Base-by-base conservation (phyloP, 2,888 invertebrate genomes). In the Hyles lineata region DNA sequence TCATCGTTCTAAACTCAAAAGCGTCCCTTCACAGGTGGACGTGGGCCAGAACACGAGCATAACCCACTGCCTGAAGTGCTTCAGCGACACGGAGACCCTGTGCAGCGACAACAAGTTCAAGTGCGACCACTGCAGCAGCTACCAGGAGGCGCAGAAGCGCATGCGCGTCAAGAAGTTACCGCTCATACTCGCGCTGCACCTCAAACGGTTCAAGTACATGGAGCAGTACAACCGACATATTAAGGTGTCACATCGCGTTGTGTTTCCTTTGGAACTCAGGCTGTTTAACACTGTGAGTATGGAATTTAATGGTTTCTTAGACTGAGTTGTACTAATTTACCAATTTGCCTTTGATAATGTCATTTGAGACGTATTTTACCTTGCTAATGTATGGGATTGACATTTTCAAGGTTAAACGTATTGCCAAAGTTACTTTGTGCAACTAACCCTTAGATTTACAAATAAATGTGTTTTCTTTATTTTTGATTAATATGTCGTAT, bases 81-180 rank as follows among this genome's bases (percentile, higher is more conserved):
- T 99, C 93, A 99, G 99, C 88, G 99, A 99, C 93, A 99, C 99
- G 75, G 99, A 99, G 92, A 99, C 99, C 1, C 96, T 99, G 63
- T 99, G 99, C 95, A 98, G 98, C 85, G 99, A 99, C 93, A 99
- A 99, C 95, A 99, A 99, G 94, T 99, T 99, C 91, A 99, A 99
- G 94, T 99, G 99, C 93, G 99, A 99, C 95, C 98, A 99, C 87
- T 99, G 99, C 91, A 98, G 98, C 95, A 99, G 99, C 94, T 99
- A 99, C 93, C 99, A 99, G 92, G 99, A 99, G 94, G 99, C 99
- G 63, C 99, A 99, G 95, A 98, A 98, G 93, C 96, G 99, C 76
- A 99, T 99, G 99, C 95, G 99, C 76, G 98, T 99, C 17, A 99
- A 99, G 95, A 99, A 99, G 90, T 95, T 99, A 83, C 99, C 99